Base-by-base conservation (phyloP, 2,797 vertebrate genomes). In the Yasuhikotakia modesta region DNA sequence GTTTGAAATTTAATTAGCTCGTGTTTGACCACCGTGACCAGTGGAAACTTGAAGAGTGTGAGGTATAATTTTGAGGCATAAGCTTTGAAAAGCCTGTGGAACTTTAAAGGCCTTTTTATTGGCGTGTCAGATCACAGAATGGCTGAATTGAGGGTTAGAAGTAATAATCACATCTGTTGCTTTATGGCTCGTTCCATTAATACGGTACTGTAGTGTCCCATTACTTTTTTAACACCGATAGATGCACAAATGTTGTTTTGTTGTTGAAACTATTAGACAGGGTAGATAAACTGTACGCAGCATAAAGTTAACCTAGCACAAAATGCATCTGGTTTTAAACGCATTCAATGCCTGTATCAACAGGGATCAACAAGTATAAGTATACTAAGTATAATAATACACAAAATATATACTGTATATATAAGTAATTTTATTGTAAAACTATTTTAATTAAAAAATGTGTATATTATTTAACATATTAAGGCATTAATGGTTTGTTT, bases 1-100 rank as follows among this genome's bases (percentile, higher is more conserved):
- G 78, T 58, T 46, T 75, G 72, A 75, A 80, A 80, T 64, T 64
- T 3, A 75, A 80, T 75, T 75, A 63, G 71, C 52, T 24, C 12
- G 21, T 24, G 72, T 75, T 53, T 80, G 78, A 75, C 32, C 65
- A 39, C 66, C 63, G 57, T 52, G 71, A 75, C 74, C 48, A 16
- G 53, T 69, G 53, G 8, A 58, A 48, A 69, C 27, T 58, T 50
- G 35, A 69, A 69, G 32, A 7, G 17, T 21, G 32, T 63, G 12
- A 60, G 53, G 65, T 70, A 16, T 52, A 43, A 66, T 70, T 45
- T 74, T 46, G 16, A 21, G 14, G n/a, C 27, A 5, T 43, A 55
- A 43, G 13, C 67, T 67, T 68, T 48, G 35, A 30, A 32, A 55
- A n/a, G 50, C 10, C 16, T 2, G 22, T 50, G 21, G 61, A 45